Evolutionary conservation across 92 coral and sea anemone species (phyloP).

Genomic region (Zoanthus sansibaricus): DNA sequence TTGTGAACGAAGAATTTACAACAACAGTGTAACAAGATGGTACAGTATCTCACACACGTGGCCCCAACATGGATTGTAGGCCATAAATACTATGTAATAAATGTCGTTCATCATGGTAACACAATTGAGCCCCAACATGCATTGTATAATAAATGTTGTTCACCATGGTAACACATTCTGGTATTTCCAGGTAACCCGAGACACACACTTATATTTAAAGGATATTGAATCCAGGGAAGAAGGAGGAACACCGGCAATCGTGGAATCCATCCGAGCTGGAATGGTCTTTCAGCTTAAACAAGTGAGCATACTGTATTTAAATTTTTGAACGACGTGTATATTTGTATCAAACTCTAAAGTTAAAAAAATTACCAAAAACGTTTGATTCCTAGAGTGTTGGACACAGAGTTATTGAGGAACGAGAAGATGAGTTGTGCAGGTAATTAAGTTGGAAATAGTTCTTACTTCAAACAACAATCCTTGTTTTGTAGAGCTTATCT

Average conservation of each 20-base stretch:
- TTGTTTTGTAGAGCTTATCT: background rate
- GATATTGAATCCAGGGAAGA: constrained; percentile 88
- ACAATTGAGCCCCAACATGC: too few species aligned
- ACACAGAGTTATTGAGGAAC: constrained; percentile 62
- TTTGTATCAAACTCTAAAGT: too few species aligned
- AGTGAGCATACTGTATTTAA: constrained; percentile 41
- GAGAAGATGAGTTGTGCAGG: constrained; percentile 84
- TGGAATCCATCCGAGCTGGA: constrained; percentile 87
- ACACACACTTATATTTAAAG: constrained; percentile 79
- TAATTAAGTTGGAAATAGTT: constrained; percentile 5
- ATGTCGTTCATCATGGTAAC: too few species aligned
- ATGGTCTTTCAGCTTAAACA: constrained; percentile 85
- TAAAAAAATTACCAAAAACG: too few species aligned
- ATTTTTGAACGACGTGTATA: too few species aligned
- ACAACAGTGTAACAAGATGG: too few species aligned
- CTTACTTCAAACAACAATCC: background rate
- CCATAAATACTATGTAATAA: too few species aligned
- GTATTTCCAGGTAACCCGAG: constrained; percentile 73
- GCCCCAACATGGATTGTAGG: too few species aligned
- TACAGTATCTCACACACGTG: too few species aligned
- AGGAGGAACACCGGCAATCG: constrained; percentile 89
- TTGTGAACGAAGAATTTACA: too few species aligned
- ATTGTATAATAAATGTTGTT: too few species aligned
- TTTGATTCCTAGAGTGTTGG: constrained; percentile 62
- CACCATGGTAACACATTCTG: too few species aligned